Percentiles rank a stretch among this genome's conserved stretches.
Conservation (phyloP, 2,888 invertebrate genomes). For the Protodeltote pygarga region DNA sequence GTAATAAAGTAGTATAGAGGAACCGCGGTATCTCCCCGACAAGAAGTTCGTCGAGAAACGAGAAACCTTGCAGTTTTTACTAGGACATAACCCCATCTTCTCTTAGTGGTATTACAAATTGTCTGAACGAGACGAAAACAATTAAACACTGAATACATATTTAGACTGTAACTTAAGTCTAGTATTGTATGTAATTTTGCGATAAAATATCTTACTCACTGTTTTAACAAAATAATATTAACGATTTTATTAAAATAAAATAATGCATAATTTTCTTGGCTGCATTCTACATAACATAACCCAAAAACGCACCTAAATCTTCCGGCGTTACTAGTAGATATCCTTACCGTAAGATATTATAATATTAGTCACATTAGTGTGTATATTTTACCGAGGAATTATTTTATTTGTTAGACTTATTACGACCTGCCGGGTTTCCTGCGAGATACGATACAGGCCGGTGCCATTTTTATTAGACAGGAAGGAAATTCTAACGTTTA, state of each 20-base stretch:
- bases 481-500: conserved; percentile 84
- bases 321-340: conserved; percentile 81
- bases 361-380: conserved; percentile 86
- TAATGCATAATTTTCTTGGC: conserved; percentile 46
- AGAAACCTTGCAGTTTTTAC: too few relatives aligned
- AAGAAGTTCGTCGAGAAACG: too few relatives aligned
- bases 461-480: conserved; percentile 84
- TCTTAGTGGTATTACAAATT: too few relatives aligned
- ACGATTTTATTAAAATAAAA: too few relatives aligned
- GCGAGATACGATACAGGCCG: conserved; percentile 76
- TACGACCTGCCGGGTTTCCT: conserved; percentile 79
- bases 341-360: conserved; percentile 82
- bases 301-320: conserved; percentile 80
- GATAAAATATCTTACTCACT: too few relatives aligned
- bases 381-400: conserved; percentile 82
- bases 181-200: too few relatives aligned
- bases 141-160: too few relatives aligned
- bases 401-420: conserved; percentile 85
- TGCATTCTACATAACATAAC: conserved; percentile 55
- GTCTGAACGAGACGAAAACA: too few relatives aligned
- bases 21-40: too few relatives aligned
- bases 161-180: too few relatives aligned
- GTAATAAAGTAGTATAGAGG: too few relatives aligned
- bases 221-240: background rate
- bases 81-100: too few relatives aligned